phyloP scores from a whole-genome alignment of 2,797 vertebrate species.

The Tolypeutes matacus region DNA sequence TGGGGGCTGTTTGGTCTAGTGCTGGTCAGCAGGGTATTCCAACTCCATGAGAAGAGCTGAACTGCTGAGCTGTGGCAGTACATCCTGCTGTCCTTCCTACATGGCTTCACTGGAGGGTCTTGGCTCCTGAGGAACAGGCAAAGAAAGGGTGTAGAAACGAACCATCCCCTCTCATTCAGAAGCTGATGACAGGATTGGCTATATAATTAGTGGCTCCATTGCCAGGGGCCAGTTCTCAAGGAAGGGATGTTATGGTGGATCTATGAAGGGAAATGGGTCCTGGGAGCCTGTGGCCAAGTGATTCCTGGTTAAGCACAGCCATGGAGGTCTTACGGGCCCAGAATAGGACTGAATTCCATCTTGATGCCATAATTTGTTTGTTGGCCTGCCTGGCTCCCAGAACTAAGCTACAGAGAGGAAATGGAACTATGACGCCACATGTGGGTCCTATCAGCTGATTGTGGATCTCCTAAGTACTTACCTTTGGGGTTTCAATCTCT shows the following conservation, averaged over 20 bases:
- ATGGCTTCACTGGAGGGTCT: not conserved
- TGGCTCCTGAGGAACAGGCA: not conserved
- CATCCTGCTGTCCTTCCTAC: not conserved
- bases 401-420: not conserved
- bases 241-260: not conserved
- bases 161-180: not conserved
- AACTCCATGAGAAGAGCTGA: not conserved
- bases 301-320: not conserved
- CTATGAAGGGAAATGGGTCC: not conserved
- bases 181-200: not conserved
- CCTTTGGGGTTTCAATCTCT: slow-evolving; percentile 5
- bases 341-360: not conserved
- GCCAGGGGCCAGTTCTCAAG: not conserved
- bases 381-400: not conserved
- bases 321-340: not conserved
- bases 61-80: no score
- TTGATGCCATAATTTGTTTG: not conserved
- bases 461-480: not conserved
- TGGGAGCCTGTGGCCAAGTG: not conserved
- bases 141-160: not conserved
- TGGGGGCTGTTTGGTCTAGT: not conserved
- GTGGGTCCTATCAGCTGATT: not conserved
- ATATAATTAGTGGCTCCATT: not conserved
- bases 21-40: not conserved
- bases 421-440: not conserved